These are phyloP conservation scores for Hiodon tergisus DNA, from an alignment of 2,113 vertebrate species.

Conservation along the genomic window DNA sequence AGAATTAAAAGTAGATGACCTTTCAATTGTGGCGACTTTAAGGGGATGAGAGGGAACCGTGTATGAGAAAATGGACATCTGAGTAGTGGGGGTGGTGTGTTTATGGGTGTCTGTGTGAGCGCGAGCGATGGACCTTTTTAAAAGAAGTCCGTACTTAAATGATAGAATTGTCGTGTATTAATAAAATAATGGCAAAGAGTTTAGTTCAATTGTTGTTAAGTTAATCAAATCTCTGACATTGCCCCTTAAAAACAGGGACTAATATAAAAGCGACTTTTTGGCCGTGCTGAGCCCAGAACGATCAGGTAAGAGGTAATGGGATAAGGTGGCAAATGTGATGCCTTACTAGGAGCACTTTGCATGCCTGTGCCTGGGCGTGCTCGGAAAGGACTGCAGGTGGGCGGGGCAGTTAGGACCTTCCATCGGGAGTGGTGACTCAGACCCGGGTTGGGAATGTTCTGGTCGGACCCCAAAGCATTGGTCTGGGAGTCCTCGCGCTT, in stretches of 20 bases:
- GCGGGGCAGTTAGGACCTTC: slow-evolving; percentile 11
- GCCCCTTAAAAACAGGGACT: too few species aligned
- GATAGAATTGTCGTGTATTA: too few species aligned
- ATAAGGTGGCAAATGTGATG: slow-evolving; percentile 13
- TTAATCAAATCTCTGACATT: not conserved
- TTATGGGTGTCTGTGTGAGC: too few species aligned
- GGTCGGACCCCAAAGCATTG: not conserved
- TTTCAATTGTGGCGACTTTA: not conserved
- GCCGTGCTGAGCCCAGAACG: not conserved
- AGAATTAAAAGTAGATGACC: not conserved
- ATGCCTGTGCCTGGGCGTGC: too few species aligned
- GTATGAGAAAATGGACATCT: not conserved
- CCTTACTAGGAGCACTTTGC: too few species aligned
- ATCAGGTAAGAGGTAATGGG: not conserved
- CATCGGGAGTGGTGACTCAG: slow-evolving; percentile 30
- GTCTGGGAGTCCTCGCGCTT: slow-evolving; percentile 31
- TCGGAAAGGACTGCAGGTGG: not conserved
- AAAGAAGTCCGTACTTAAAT: too few species aligned
- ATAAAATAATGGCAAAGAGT: too few species aligned
- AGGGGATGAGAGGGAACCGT: not conserved
- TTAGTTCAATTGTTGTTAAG: too few species aligned
- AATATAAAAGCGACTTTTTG: not conserved
- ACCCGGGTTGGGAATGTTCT: slow-evolving; percentile 24
- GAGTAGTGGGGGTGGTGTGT: too few species aligned
- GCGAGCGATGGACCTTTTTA: too few species aligned